phyloP scores from a whole-genome alignment of 2,888 invertebrate species.

The Diploptera punctata region DNA sequence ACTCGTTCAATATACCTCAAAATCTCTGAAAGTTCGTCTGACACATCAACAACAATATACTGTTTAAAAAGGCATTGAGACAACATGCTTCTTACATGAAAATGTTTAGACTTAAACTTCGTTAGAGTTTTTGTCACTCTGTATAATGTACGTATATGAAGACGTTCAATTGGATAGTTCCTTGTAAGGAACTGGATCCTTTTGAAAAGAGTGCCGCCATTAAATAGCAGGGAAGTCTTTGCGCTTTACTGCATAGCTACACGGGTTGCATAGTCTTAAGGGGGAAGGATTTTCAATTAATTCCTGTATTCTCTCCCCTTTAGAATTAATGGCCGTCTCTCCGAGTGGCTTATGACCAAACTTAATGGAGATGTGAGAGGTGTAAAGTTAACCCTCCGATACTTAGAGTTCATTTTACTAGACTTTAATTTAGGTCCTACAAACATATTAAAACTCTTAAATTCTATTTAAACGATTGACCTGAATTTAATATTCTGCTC shows the following conservation, averaged over 20 bases:
- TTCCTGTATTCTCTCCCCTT: slow-evolving; percentile 17
- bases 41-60: no score
- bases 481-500: slow-evolving; percentile 17
- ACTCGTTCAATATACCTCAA: no score
- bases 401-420: slow-evolving; percentile 15
- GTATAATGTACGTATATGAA: no score
- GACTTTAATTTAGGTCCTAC: slow-evolving; percentile 12
- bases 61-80: no score
- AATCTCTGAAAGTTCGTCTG: no score
- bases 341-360: slow-evolving; percentile 25
- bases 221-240: slow-evolving; percentile 20
- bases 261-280: slow-evolving; percentile 27
- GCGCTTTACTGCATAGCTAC: slow-evolving; percentile 30
- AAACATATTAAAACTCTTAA: slow-evolving; percentile 25
- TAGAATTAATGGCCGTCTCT: slow-evolving; percentile 20
- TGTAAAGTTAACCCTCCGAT: slow-evolving; percentile 12
- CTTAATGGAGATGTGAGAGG: slow-evolving; percentile 30
- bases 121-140: no score
- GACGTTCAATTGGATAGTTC: no score
- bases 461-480: slow-evolving; percentile 18
- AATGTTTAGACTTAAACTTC: no score
- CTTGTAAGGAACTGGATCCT: no score
- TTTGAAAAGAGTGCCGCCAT: background rate
- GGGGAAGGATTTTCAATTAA: slow-evolving; percentile 30
- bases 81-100: no score